Conservation (phyloP, 2,888 invertebrate genomes). For the Lasioglossum figueresi region DNA sequence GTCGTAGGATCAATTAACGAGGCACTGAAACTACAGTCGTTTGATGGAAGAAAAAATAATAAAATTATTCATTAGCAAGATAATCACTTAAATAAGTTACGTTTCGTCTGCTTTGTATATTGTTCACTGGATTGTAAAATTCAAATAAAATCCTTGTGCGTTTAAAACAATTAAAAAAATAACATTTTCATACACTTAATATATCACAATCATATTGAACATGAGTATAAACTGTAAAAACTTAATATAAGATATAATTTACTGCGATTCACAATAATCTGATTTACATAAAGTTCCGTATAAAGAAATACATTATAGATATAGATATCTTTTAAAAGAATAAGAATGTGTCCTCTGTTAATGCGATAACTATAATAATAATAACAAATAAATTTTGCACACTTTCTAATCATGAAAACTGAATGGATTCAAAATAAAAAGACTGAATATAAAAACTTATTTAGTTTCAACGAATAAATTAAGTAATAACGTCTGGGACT, state of each 20-base stretch:
- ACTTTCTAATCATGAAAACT: no score
- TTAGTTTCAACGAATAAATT: not conserved
- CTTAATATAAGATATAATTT: not conserved
- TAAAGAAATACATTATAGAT: no score
- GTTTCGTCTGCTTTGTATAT: no score
- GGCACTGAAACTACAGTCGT: not conserved
- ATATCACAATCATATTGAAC: no score
- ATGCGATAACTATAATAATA: no score
- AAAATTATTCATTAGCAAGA: not conserved
- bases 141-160: no score
- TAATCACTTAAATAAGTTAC: no score
- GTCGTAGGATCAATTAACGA: not conserved
- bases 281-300: no score
- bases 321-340: not conserved
- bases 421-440: not conserved
- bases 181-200: not conserved
- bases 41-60: not conserved
- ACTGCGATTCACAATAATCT: not conserved
- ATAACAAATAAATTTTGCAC: no score
- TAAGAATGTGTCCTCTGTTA: not conserved
- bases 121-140: no score
- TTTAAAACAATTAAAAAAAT: not conserved
- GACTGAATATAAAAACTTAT: not conserved
- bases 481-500: no score
- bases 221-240: not conserved